Evolutionary conservation across 2,888 invertebrate genomes (phyloP), one percentile per base, ranked within the genome.

Genomic region (Antitype chi): DNA sequence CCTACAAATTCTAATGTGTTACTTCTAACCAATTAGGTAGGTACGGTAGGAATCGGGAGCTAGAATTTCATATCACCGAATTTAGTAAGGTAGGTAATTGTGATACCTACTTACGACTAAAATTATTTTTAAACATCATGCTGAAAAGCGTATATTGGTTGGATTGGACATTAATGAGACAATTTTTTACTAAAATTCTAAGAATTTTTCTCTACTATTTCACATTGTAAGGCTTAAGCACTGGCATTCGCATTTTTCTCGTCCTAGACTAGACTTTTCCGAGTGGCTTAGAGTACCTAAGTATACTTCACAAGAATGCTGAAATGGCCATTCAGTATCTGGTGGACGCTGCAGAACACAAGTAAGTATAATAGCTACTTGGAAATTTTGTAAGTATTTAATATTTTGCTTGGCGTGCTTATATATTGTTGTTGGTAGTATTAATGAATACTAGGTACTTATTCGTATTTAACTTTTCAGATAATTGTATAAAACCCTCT

Each of bases 181-280:
- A 1, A 5, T 15, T 76, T 49, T 20, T 49, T 53, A 28, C 52
- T 15, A 28, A 43, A n/a, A 7, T 17, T 25, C 0, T 47, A n/a
- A 2, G 11, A 32, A 53, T n/a, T 53, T 17, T 55, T 6, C 23
- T 55, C 4, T 7, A 1, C 13, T 23, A 25, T 67, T 78, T 53
- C 43, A 9, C 17, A 13, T 47, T 13, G 23, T 43, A 20, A 53
- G 5, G 6, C n/a, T 20, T 62, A 47, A 77, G 43, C 32, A 8
- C 20, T 38, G 23, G 23, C 23, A 68, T 78, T 78, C 17, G 4
- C 53, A 78, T 66, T 78, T 1, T 67, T 13, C 17, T 38, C 53
- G 13, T 23, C 32, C 6, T 43, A n/a, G 43, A 62, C 43, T 32
- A 13, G 25, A 25, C 20, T 67, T 47, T 78, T 47, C 25, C 28